These are phyloP conservation scores for Gastrophryne carolinensis DNA, from an alignment of 2,797 vertebrate genomes.

Conservation along the genomic window DNA sequence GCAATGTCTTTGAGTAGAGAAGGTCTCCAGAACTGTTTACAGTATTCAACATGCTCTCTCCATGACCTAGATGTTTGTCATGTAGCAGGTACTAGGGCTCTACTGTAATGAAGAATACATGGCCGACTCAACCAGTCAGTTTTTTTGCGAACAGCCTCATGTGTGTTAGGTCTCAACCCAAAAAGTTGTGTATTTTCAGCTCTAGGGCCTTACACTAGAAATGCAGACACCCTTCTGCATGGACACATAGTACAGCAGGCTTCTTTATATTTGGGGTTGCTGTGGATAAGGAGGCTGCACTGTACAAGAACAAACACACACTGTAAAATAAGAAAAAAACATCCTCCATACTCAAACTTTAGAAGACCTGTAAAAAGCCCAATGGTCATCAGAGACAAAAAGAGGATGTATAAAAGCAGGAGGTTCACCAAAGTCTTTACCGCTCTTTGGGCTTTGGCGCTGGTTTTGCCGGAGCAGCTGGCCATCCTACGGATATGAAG, in stretches of 20 bases:
- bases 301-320: background rate
- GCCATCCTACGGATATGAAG: background rate
- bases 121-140: too few species aligned
- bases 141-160: too few species aligned
- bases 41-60: too few species aligned
- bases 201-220: too few species aligned
- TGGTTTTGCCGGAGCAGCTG: background rate
- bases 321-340: background rate
- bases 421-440: background rate
- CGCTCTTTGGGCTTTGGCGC: background rate
- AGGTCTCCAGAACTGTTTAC: too few species aligned
- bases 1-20: too few species aligned
- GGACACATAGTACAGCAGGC: background rate
- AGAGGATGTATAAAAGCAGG: background rate
- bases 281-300: background rate
- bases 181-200: too few species aligned
- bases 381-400: background rate
- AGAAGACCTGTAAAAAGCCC: background rate
- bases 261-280: background rate
- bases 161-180: too few species aligned
- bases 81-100: too few species aligned
- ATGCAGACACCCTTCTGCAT: too few species aligned
- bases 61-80: too few species aligned
- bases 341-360: background rate
- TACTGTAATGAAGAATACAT: too few species aligned